Evolutionary conservation across 2,797 vertebrate species (phyloP).

Genomic region (Adrianichthys oophorus): DNA sequence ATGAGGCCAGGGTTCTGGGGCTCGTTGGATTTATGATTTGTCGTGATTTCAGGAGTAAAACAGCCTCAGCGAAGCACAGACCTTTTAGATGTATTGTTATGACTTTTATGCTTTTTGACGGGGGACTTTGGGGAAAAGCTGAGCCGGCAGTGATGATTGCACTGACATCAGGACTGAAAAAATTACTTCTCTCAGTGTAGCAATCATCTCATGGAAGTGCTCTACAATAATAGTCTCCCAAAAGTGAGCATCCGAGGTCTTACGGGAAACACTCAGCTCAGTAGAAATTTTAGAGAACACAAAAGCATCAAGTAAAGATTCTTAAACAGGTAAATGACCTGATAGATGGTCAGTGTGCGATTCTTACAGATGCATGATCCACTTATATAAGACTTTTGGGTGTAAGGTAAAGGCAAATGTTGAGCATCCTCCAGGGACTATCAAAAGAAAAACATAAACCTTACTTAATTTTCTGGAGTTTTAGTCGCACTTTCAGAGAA

Average conservation of each 20-base stretch:
- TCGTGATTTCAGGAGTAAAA: constrained; percentile 57
- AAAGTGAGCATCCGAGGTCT: constrained; percentile 28
- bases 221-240: constrained; percentile 38
- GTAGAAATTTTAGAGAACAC: constrained; percentile 35
- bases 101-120: constrained; percentile 54
- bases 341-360: constrained; percentile 29
- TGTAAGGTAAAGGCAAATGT: constrained; percentile 19
- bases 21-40: constrained; percentile 70
- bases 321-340: constrained; percentile 28
- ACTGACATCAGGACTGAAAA: constrained; percentile 34
- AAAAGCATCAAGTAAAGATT: constrained; percentile 22
- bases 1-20: constrained; percentile 2
- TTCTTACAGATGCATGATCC: constrained; percentile 17
- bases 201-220: constrained; percentile 22
- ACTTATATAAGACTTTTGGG: constrained; percentile 6
- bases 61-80: constrained; percentile 33
- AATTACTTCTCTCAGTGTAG: constrained; percentile 31
- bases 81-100: constrained; percentile 58
- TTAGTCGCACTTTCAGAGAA: too few species aligned
- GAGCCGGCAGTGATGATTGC: constrained; percentile 46
- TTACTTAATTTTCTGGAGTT: too few species aligned
- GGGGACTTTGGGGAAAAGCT: constrained; percentile 51
- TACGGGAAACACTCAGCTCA: constrained; percentile 43
- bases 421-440: too few species aligned
- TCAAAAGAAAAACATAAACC: too few species aligned